Percentiles rank a stretch among this genome's conserved stretches.
phyloP scores from a whole-genome alignment of 2,797 vertebrate genomes.

The Odontamblyopus rebecca region DNA sequence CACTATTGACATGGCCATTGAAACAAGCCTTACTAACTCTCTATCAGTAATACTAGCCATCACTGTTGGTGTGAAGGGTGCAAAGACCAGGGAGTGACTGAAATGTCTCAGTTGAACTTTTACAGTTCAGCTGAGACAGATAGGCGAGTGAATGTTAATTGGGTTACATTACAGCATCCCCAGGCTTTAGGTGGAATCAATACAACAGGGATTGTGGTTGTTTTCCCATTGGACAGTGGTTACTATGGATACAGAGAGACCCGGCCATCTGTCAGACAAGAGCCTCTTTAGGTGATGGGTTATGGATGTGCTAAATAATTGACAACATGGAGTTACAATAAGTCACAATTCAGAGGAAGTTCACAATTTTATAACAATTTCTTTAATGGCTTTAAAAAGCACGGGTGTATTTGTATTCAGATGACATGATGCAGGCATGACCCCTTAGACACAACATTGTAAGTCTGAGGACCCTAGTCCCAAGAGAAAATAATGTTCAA shows the following conservation, averaged over 20 bases:
- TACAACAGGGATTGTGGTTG: constrained; percentile 28
- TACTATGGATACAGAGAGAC: constrained; percentile 40
- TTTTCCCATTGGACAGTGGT: constrained; percentile 31
- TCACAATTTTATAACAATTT: too few species aligned
- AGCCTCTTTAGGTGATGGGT: constrained; percentile 23
- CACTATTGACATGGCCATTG: constrained; percentile 16
- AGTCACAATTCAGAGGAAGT: too few species aligned
- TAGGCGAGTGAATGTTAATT: constrained; percentile 6
- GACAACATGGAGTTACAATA: background rate
- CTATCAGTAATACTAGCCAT: constrained; percentile 15
- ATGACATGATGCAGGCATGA: too few species aligned
- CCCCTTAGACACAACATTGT: too few species aligned
- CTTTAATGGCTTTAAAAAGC: too few species aligned
- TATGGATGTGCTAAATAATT: background rate
- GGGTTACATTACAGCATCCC: constrained; percentile 13
- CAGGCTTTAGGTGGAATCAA: constrained; percentile 22
- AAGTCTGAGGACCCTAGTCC: too few species aligned
- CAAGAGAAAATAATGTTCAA: background rate
- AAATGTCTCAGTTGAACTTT: constrained; percentile 1
- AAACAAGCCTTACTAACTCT: constrained; percentile 9
- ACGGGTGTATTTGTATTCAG: too few species aligned
- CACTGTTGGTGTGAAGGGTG: constrained; percentile 1
- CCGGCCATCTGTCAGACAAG: constrained; percentile 33
- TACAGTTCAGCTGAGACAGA: too few species aligned
- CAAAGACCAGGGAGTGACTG: constrained; percentile 1